Percentiles rank a stretch among this genome's conserved stretches.
Conservation (phyloP, 2,888 invertebrate genomes). For the Epinotia bilunana region DNA sequence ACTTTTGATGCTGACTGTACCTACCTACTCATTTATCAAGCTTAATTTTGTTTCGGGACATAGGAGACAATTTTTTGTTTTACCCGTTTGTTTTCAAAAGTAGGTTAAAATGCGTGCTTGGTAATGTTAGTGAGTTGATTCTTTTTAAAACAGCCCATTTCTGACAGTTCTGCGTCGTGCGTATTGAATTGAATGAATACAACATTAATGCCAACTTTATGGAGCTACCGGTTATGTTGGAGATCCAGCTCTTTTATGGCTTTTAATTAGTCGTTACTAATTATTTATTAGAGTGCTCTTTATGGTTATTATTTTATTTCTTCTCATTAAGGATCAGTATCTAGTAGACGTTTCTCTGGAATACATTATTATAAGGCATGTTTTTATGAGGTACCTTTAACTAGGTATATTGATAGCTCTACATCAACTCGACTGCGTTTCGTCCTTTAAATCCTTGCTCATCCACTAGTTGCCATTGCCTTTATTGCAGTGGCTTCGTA, state of each 20-base stretch:
- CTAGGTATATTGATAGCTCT: too few relatives aligned
- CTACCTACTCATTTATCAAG: too few relatives aligned
- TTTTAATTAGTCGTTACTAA: conserved; percentile 16
- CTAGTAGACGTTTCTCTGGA: not conserved
- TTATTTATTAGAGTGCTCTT: conserved; percentile 1
- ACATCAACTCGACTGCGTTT: too few relatives aligned
- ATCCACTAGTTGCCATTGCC: not conserved
- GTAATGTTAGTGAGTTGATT: not conserved
- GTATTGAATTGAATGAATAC: not conserved
- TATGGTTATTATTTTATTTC: not conserved
- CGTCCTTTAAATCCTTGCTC: not conserved
- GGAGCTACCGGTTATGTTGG: conserved; percentile 15
- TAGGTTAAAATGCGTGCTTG: not conserved
- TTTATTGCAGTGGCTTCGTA: too few relatives aligned
- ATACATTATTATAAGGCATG: not conserved
- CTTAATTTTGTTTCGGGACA: too few relatives aligned
- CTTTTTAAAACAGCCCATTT: not conserved
- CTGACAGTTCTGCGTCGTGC: not conserved
- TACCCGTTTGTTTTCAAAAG: not conserved
- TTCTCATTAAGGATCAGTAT: not conserved
- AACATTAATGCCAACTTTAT: conserved; percentile 9
- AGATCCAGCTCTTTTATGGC: not conserved
- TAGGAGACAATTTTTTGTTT: too few relatives aligned
- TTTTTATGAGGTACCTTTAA: not conserved
- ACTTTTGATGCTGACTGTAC: too few relatives aligned